These are phyloP conservation scores for Drosophila meridionalis DNA, from an alignment of 2,888 invertebrate species.

Conservation along the genomic window DNA sequence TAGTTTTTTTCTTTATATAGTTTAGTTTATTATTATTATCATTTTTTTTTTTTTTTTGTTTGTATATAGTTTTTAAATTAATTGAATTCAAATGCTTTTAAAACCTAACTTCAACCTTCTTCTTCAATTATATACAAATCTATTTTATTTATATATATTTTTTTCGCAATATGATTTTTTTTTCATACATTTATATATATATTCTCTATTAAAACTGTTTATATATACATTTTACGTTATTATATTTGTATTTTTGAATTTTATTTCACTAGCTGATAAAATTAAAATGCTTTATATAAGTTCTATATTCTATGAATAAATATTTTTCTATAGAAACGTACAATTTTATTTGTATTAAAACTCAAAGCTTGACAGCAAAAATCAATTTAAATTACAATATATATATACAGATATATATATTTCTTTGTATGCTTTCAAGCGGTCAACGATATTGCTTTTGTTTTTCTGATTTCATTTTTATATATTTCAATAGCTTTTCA, in stretches of 20 bases:
- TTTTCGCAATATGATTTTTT: not conserved
- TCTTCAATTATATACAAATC: not conserved
- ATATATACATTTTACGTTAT: too few relatives aligned
- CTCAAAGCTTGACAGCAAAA: not conserved
- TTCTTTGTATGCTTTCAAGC: not conserved
- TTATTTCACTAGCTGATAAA: not conserved
- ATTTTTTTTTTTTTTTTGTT: too few relatives aligned
- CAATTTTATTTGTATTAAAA: not conserved
- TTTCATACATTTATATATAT: not conserved
- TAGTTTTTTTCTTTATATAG: not conserved
- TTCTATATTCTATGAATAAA: not conserved
- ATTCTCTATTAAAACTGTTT: too few relatives aligned
- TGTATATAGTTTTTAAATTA: not conserved
- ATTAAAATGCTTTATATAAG: not conserved
- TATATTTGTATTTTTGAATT: too few relatives aligned
- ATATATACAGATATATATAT: not conserved
- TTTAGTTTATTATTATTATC: too few relatives aligned
- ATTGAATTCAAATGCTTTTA: not conserved
- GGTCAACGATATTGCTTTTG: constrained; percentile 2
- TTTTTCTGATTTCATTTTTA: not conserved
- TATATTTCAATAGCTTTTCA: constrained; percentile 1
- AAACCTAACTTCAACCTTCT: not conserved
- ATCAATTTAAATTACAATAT: not conserved
- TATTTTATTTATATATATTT: not conserved
- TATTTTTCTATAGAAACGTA: not conserved